phyloP scores from a whole-genome alignment of 1,140 invertebrate genomes.

The Ganaspis sp. region DNA sequence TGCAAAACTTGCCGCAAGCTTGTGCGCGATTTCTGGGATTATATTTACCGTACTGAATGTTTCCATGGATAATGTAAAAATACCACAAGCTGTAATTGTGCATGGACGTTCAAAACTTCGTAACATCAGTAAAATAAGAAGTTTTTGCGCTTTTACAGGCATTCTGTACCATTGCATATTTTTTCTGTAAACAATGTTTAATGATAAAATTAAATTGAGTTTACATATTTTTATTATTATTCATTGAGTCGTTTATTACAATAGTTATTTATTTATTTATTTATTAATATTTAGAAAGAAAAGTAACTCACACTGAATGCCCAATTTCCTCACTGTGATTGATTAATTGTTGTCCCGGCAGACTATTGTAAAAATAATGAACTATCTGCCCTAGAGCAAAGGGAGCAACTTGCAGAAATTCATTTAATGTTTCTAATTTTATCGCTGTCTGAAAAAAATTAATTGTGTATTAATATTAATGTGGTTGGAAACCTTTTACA shows the following conservation, averaged over 20 bases:
- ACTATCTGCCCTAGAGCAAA: neutral
- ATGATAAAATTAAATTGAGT: too few species aligned
- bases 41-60: neutral
- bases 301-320: constrained; percentile 3
- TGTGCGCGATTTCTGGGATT: neutral
- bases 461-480: too few species aligned
- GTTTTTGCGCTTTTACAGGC: constrained; percentile 5
- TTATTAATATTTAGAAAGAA: too few species aligned
- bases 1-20: too few species aligned
- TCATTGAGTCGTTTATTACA: neutral
- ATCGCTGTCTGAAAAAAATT: neutral
- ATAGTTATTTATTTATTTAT: neutral
- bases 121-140: neutral
- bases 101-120: neutral
- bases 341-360: constrained; percentile 29
- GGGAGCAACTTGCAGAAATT: neutral
- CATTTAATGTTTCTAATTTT: constrained; percentile 20
- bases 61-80: neutral
- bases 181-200: neutral
- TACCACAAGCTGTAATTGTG: neutral
- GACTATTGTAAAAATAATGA: neutral
- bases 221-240: neutral
- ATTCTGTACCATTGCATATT: neutral
- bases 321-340: constrained; percentile 6
- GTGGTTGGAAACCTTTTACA: too few species aligned